Evolutionary conservation across 2,797 vertebrate genomes (phyloP), one percentile per base, ranked within the genome.

Genomic region (Bothrops alternatus): DNA sequence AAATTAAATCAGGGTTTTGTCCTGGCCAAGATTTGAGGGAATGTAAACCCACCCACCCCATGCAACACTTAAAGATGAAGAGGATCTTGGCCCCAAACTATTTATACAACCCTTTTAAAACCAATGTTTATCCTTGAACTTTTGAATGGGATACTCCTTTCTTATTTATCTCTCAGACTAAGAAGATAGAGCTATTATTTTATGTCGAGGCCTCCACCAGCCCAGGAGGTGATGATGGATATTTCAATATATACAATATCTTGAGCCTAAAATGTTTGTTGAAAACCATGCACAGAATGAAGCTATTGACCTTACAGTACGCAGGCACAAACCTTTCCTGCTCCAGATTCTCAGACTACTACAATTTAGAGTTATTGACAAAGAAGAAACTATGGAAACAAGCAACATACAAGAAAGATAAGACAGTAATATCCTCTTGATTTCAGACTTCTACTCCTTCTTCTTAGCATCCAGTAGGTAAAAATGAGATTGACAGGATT

Each of bases 401-500:
- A 55, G 32, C 23, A 53, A 55, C 61, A 13, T 0, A 0, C n/a
- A 37, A 0, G 1, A 26, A 25, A 63, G 4, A 14, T 16, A 14
- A 47, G n/a, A 69, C 26, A 8, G 23, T n/a, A 25, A 25, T 90
- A 65, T 23, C 8, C 28, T 56, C 42, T 65, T 55, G 8, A 50
- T 11, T 32, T 78, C 47, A 63, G 32, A 0, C 18, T 23, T 23
- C 63, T 57, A 32, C 87, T 50, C 91, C 90, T 94, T 94, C n/a
- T 10, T 58, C 65, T 57, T 61, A 88, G 14, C 37, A 25, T 37
- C 57, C 26, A 94, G 78, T 23, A 90, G 23, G 87, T 93, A 89
- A 90, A n/a, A 32, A 92, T 86, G 78, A 93, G 93, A 91, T 32
- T 86, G 96, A 92, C 56, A 92, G 88, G 90, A 89, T 86, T 94